Base-by-base conservation (phyloP, 1,140 invertebrate species). In the Drosophila novamexicana region DNA sequence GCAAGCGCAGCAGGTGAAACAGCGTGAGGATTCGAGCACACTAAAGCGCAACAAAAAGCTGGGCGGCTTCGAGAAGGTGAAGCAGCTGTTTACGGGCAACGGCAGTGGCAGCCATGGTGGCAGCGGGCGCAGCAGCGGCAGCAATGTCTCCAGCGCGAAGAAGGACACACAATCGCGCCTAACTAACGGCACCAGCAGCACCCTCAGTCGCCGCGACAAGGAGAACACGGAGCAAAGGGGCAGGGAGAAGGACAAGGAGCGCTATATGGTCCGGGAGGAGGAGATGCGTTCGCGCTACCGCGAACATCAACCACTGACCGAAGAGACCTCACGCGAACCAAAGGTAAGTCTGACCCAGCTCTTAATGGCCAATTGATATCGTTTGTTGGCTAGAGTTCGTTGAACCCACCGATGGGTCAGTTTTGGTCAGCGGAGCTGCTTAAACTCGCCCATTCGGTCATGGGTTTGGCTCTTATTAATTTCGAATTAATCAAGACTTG, bases 21-120 rank as follows among this genome's bases (percentile, higher is more conserved):
- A 40, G 34, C 56, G 62, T 16, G 73, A 85, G 47, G 77, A 76
- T 0, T 72, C 77, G 1, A 76, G 70, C 58, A 91, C 90, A 8
- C 42, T 91, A 42, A 92, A 92, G 58, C 83, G 90, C n/a, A 91
- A 77, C 58, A 91, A 91, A 81, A 95, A 95, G 79, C 91, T 94
- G 81, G 95, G 95, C 83, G 93, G 94, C 89, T 93, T 95, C 68
- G 94, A 95, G 91, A 95, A 95, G 93, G 95, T 95, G 76, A 93
- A 92, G 37, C 85, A 92, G 59, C 70, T 93, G 57, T 91, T 93
- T n/a, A 92, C 81, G 7, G 88, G 91, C 2, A 56, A 57, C 8
- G 73, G 64, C n/a, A 52, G 54, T 3, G 68, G 73, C 36, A 77
- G 78, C 10, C 49, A 83, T 16, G 86, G 83, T 0, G 77, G 77